Base-by-base conservation (phyloP, 2,797 vertebrate genomes). In the Malacoctenus gilli region DNA sequence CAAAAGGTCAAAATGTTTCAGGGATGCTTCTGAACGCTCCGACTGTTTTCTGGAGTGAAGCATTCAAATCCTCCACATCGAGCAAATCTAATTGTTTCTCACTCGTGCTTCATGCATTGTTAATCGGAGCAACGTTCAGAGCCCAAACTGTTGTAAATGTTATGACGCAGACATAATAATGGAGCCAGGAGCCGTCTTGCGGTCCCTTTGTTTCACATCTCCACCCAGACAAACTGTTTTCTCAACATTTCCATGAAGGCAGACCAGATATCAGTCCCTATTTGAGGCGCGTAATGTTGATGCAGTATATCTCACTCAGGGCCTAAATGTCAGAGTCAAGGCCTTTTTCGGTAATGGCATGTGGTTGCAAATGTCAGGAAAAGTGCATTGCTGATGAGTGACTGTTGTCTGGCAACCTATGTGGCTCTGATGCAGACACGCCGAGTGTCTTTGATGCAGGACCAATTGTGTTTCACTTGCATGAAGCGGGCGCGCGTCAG, bases 301-400 rank as follows among this genome's bases (percentile, higher is more conserved):
- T 84, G 56, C 64, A 75, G 56, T 82, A 79, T 78, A 79, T 87
- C 81, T 84, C 72, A 79, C 76, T 84, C 79, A 73, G 72, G 65
- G 66, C 82, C 78, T 82, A 90, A 92, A 92, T 92, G 90, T 91
- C 91, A 92, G 79, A 87, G 87, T 85, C 78, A 19, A 71, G 85
- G 78, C 85, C 87, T 81, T 87, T 85, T 84, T n/a, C 80, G 81
- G 74, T 87, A 85, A 87, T 90, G 75, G 75, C 79, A 53, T 75
- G 67, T 74, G 83, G 87, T 85, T 85, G 83, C 85, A 91, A 92
- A 91, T 92, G 89, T 90, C 90, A 92, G 53, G 69, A 64, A 68
- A 76, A 84, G 80, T 81, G 70, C 70, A 81, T 39, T 34, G 68
- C 63, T 82, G 83, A 85, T 86, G 83, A 82, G 68, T 66, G 76